Conservation (phyloP, 2,797 vertebrate species). For the Semaprochilodus insignis region DNA sequence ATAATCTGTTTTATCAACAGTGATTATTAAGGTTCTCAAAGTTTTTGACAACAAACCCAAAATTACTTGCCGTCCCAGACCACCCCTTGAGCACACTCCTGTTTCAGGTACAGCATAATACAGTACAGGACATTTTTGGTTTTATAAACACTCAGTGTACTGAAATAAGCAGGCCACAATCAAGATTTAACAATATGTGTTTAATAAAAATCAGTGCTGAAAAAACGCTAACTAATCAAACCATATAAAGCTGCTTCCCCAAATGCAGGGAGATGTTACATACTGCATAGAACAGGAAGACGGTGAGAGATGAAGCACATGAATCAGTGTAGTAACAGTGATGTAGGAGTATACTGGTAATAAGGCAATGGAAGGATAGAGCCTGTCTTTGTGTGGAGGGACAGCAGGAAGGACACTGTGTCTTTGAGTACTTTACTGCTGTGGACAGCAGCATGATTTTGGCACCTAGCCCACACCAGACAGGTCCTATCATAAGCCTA, state of each 20-base stretch:
- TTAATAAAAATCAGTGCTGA: slow-evolving; percentile 16
- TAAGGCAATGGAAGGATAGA: slow-evolving; percentile 7
- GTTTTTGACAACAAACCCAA: too few species aligned
- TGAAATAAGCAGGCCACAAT: background rate
- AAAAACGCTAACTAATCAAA: background rate
- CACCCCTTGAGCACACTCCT: too few species aligned
- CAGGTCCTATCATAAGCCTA: slow-evolving; percentile 44
- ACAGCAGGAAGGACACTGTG: slow-evolving; percentile 33
- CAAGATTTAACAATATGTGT: background rate
- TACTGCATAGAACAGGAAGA: background rate
- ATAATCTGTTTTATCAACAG: background rate
- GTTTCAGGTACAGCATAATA: background rate
- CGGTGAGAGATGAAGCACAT: background rate
- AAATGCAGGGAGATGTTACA: background rate
- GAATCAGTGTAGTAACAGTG: background rate
- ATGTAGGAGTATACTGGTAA: background rate
- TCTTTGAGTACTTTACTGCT: slow-evolving; percentile 39
- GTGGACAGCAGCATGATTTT: slow-evolving; percentile 48
- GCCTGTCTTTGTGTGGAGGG: background rate
- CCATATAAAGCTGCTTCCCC: background rate
- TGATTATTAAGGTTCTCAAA: too few species aligned
- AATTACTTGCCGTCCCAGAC: too few species aligned
- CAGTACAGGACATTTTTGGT: background rate
- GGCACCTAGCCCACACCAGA: slow-evolving; percentile 37
- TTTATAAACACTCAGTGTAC: background rate